These are phyloP conservation scores for Laodelphax striatellus DNA, from an alignment of 1,140 invertebrate genomes.

Conservation along the genomic window DNA sequence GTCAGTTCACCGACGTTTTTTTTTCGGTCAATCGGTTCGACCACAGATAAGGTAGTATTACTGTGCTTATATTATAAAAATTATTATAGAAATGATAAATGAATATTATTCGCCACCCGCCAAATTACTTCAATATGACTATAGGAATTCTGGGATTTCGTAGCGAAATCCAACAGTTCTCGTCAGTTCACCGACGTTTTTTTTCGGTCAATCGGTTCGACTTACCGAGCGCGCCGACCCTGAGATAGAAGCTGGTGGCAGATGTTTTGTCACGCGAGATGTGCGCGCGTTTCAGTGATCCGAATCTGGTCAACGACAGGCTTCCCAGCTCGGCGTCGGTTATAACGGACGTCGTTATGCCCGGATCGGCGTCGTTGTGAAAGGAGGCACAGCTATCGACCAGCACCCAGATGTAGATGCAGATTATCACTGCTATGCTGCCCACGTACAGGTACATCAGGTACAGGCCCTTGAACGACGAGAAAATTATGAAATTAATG, in stretches of 20 bases:
- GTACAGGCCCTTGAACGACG: constrained; percentile 42
- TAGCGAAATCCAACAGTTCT: too few species aligned
- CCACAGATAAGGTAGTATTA: too few species aligned
- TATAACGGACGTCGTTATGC: constrained; percentile 21
- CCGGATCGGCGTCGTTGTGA: constrained; percentile 17
- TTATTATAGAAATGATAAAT: too few species aligned
- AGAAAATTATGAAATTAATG: background rate
- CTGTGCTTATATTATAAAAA: too few species aligned
- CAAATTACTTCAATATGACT: too few species aligned
- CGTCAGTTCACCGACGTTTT: too few species aligned
- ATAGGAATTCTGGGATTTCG: too few species aligned
- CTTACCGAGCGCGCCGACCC: constrained; percentile 53
- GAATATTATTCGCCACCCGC: too few species aligned
- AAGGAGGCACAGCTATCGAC: constrained; percentile 41
- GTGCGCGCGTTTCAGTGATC: constrained; percentile 43
- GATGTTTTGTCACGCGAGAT: constrained; percentile 40
- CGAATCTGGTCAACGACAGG: constrained; percentile 34
- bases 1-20: too few species aligned
- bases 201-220: background rate
- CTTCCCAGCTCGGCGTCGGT: constrained; percentile 34
- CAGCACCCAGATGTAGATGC: constrained; percentile 50
- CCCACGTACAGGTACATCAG: constrained; percentile 52
- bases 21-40: background rate
- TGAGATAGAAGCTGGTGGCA: constrained; percentile 49
- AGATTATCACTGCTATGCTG: constrained; percentile 49